A percentile compares a stretch with the other conserved stretches of the same genome.
Conservation (phyloP, 2,113 vertebrate genomes). For the Leptodactylus fuscus region DNA sequence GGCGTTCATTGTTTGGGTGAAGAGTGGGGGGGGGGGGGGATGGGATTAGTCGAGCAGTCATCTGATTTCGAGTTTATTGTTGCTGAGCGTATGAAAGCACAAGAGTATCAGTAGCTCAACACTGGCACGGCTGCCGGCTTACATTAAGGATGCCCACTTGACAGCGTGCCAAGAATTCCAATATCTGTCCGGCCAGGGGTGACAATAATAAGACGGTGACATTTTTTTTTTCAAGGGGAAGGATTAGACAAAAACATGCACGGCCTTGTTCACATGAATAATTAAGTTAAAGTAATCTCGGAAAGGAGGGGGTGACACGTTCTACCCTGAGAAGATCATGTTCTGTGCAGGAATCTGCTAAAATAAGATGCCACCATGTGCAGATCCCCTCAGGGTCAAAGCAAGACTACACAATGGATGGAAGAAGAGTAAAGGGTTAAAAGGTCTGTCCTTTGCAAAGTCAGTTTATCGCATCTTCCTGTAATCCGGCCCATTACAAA, state of each 20-base stretch:
- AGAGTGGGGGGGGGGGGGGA: not conserved
- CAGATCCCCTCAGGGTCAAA: not conserved
- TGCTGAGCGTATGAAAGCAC: not conserved
- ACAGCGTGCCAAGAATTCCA: not conserved
- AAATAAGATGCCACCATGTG: not conserved
- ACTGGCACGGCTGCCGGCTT: not conserved
- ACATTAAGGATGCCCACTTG: slow-evolving; percentile 3
- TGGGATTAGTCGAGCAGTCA: not conserved
- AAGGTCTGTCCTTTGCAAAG: too few relatives aligned
- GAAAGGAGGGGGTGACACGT: not conserved
- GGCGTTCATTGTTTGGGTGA: not conserved
- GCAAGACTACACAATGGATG: too few relatives aligned
- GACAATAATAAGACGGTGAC: slow-evolving; percentile 7
- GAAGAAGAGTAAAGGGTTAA: too few relatives aligned
- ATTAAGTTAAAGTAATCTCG: not conserved
- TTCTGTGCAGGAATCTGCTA: not conserved
- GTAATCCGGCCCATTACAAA: too few relatives aligned
- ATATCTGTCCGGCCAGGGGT: not conserved
- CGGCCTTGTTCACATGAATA: slow-evolving; percentile 18
- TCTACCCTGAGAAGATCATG: not conserved
- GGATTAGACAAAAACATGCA: not conserved
- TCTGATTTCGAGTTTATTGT: slow-evolving; percentile 18
- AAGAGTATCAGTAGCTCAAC: not conserved
- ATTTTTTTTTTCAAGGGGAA: not conserved
- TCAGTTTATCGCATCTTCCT: too few relatives aligned